These are phyloP conservation scores for Crenuchus spilurus DNA, from an alignment of 2,797 vertebrate species.

Conservation along the genomic window DNA sequence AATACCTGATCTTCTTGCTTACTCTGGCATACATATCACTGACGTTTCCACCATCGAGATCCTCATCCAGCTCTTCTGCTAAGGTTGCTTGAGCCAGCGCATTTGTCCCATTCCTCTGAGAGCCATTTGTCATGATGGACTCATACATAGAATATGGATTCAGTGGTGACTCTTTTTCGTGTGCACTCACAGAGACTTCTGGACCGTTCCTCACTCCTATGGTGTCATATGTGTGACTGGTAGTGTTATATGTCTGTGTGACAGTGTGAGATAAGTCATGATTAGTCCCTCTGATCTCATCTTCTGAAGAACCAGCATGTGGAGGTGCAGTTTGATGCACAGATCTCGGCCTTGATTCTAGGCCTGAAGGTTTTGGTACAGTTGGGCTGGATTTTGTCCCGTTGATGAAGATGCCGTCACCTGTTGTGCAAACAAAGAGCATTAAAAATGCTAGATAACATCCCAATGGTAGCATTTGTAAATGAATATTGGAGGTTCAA, in stretches of 20 bases:
- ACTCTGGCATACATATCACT: constrained; percentile 52
- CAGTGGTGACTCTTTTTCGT: constrained; percentile 16
- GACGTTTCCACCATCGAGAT: not conserved
- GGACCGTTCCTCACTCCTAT: not conserved
- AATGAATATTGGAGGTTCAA: not conserved
- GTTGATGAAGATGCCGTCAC: not conserved
- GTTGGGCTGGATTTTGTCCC: not conserved
- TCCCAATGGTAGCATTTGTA: too few species aligned
- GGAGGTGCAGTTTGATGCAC: not conserved
- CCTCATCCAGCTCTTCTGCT: not conserved
- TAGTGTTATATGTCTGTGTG: not conserved
- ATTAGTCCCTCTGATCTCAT: not conserved
- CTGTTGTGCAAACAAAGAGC: constrained; percentile 18
- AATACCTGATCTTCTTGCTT: constrained; percentile 51
- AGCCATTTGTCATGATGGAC: not conserved
- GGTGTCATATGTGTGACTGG: constrained; percentile 15
- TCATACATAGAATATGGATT: constrained; percentile 19
- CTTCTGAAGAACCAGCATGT: not conserved
- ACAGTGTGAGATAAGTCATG: not conserved
- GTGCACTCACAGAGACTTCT: not conserved
- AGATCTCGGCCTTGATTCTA: constrained; percentile 6
- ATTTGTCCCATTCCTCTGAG: not conserved
- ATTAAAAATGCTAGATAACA: not conserved
- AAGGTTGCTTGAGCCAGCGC: constrained; percentile 1
- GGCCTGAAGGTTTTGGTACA: not conserved